phyloP scores from a whole-genome alignment of 2,113 vertebrate species.

The Lagopus muta region DNA sequence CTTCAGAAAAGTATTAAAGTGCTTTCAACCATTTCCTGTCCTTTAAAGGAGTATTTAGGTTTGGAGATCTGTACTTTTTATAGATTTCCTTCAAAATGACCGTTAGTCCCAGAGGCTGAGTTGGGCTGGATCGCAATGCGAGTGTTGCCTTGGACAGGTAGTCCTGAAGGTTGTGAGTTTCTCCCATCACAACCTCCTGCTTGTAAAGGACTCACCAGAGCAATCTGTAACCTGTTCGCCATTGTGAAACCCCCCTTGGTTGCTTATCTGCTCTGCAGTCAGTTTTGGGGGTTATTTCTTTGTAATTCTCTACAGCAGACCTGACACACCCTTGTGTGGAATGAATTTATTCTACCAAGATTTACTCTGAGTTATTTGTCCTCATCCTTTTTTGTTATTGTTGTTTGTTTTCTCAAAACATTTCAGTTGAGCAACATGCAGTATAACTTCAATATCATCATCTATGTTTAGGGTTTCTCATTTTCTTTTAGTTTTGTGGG shows the following conservation, averaged over 20 bases:
- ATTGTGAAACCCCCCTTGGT: not conserved
- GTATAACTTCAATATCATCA: not conserved
- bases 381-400: not conserved
- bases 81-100: not conserved
- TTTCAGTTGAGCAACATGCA: accelerated
- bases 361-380: not conserved
- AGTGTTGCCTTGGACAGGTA: not conserved
- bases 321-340: not conserved
- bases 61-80: not conserved
- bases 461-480: not conserved
- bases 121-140: not conserved
- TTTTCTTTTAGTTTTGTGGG: not conserved
- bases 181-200: accelerated
- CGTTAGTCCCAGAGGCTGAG: no score
- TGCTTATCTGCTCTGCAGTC: not conserved
- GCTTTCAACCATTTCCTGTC: not conserved
- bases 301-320: not conserved
- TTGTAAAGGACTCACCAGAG: not conserved
- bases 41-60: constrained; percentile 13
- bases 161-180: not conserved
- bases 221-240: not conserved
- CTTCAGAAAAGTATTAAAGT: not conserved
- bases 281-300: not conserved
- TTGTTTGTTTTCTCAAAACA: not conserved
- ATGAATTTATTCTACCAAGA: not conserved